These are phyloP conservation scores for Cheilosia urbana DNA, from an alignment of 2,888 invertebrate species.

Conservation along the genomic window DNA sequence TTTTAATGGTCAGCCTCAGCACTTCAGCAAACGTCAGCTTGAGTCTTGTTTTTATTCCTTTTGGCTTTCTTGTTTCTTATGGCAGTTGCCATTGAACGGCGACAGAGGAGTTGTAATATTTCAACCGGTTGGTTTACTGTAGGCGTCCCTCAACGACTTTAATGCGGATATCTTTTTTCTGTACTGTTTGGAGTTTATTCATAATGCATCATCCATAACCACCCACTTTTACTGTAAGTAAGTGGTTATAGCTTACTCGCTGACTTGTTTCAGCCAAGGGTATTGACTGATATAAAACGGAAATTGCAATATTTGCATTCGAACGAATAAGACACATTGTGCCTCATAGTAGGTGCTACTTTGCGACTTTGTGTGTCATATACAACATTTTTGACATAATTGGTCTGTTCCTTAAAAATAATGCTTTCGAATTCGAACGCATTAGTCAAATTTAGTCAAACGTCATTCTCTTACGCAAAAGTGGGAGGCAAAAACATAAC, in stretches of 20 bases:
- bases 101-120: neutral
- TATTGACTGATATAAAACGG: constrained; percentile 48
- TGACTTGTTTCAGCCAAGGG: constrained; percentile 21
- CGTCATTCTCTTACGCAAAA: too few relatives aligned
- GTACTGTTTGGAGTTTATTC: constrained; percentile 15
- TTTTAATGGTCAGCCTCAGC: constrained; percentile 42
- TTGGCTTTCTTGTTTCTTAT: constrained; percentile 39
- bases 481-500: too few relatives aligned
- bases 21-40: neutral
- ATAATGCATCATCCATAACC: constrained; percentile 62
- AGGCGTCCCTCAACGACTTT: constrained; percentile 47
- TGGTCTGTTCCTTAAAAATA: too few relatives aligned
- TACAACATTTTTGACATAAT: too few relatives aligned
- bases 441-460: too few relatives aligned
- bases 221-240: constrained; percentile 64
- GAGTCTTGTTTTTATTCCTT: constrained; percentile 14
- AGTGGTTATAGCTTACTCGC: constrained; percentile 29
- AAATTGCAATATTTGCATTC: neutral
- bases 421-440: too few relatives aligned
- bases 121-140: constrained; percentile 67
- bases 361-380: neutral
- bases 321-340: neutral
- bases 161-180: constrained; percentile 22
- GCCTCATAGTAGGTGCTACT: neutral
- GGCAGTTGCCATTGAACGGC: constrained; percentile 22